Evolutionary conservation across 92 coral and sea anemone species (phyloP), one percentile per base, ranked within the genome.

Genomic region (Heliopora coerulea): DNA sequence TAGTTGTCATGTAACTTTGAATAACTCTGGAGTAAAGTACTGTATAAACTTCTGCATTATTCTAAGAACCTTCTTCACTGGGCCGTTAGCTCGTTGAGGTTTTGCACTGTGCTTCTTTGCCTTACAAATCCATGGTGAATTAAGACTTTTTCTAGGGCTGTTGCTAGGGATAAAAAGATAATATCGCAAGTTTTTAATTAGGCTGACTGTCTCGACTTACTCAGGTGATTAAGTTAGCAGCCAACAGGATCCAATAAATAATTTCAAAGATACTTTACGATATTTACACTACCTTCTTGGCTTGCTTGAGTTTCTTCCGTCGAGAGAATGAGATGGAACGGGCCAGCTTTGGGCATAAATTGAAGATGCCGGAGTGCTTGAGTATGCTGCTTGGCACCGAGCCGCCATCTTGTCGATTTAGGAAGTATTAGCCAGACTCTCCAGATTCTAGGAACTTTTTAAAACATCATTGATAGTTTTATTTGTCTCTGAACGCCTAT

Each of bases 261-360:
- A 40, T 65, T 40, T 40, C 15, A 23, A 65, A 39, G 2, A 37
- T 15, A 39, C 26, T 35, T 20, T 39, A 21, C 0, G 26, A 65
- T 32, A 54, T 19, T 1, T 19, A 8, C 19, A 35, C 32, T 56
- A 67, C 74, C 74, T 67, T 42, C 13, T 21, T 6, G 57, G 13
- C 23, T 67, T 67, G 1, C 24, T 41, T 8, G 58, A 40, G 26
- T 25, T 44, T 14, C 41, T 54, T 67, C 48, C 34, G 24, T 0
- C 42, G 37, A 37, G 28, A 37, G 74, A 54, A 17, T 70, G 52
- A 6, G 63, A 32, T 8, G 77, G 77, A 31, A 70, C 62, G 0
- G 77, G 77, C 77, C 77, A 70, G 34, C 64, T 70, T 70, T 70
- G 77, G 10, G 63, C 62, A 8, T 70, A 70, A 70, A 70, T 70